phyloP scores from a whole-genome alignment of 2,797 vertebrate species.

The Lycodopsis pacificus region DNA sequence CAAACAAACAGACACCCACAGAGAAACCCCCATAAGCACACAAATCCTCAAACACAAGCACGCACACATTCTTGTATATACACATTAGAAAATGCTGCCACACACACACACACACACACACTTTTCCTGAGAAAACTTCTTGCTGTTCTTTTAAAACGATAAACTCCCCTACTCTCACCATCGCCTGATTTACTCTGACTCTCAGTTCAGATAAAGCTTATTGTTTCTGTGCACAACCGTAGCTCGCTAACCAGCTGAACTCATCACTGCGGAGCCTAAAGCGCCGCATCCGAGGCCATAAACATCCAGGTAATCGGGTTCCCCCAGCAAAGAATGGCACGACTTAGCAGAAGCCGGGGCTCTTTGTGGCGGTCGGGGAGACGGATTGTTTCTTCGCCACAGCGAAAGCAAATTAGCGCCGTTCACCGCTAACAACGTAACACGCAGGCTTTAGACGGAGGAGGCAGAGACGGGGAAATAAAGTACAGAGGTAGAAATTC shows the following conservation, averaged over 20 bases:
- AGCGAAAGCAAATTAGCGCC: constrained; percentile 70
- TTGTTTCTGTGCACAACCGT: constrained; percentile 55
- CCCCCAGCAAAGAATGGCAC: constrained; percentile 23
- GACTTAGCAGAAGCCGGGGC: constrained; percentile 39
- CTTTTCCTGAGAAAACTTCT: constrained; percentile 32
- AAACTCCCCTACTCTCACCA: constrained; percentile 33
- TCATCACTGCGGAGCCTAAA: constrained; percentile 55
- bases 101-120: not conserved
- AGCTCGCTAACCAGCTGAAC: constrained; percentile 58
- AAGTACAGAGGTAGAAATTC: constrained; percentile 24
- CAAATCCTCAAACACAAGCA: not conserved
- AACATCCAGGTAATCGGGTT: constrained; percentile 75
- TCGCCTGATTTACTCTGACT: constrained; percentile 38
- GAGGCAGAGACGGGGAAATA: not conserved
- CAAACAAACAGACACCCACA: not conserved
- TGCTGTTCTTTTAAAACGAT: constrained; percentile 53
- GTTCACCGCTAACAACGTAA: constrained; percentile 32
- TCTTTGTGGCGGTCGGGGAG: constrained; percentile 28
- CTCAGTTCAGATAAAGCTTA: constrained; percentile 42
- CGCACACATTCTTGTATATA: not conserved
- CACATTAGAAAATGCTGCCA: not conserved
- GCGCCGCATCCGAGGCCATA: constrained; percentile 54
- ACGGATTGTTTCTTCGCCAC: constrained; percentile 60
- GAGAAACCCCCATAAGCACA: constrained; percentile 1
- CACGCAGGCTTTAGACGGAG: constrained; percentile 9